Evolutionary conservation across 2,888 invertebrate genomes (phyloP), one percentile per base, ranked within the genome.

Genomic region (Fragum sueziense): DNA sequence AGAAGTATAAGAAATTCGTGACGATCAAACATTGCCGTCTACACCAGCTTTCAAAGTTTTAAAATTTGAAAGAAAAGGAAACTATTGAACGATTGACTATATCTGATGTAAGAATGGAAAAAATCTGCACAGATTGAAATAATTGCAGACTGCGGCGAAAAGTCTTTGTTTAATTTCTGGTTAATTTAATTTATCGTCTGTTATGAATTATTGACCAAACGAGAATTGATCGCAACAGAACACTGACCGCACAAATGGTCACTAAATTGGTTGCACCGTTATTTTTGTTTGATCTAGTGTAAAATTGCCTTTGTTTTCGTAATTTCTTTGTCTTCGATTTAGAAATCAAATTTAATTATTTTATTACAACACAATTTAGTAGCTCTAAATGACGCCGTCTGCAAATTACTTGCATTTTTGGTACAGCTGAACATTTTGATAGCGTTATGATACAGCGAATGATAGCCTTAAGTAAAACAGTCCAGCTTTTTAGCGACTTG

Each of bases 171-270:
- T 29, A 57, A 57, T 57, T 57, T 57, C n/a, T 29, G 29, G 57
- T 27, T 57, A 57, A 57, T 57, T 57, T 57, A 25, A 57, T 25
- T 57, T n/a, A 20, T 57, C 27, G 29, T 9, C 57, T 27, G 57
- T 57, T 29, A 57, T 57, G 29, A 57, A 57, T 57, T 57, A 57
- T 57, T 57, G 57, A 57, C 57, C 57, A 57, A 25, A 29, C n/a
- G 57, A 9, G 27, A 29, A 57, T 57, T 27, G 57, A 57, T 57
- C 25, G n/a, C n/a, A n/a, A n/a, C 47, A 14, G 47, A 47, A 47
- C n/a, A 47, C 47, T 2, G 47, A 57, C 57, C 25, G 57, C n/a
- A 22, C 57, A 57, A 57, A 57, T 57, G 57, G 47, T 57, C 57
- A 57, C 47, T 20, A 14, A 47, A 47, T 47, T 47, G 20, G 47